These are phyloP conservation scores for Nomada ruficornis DNA, from an alignment of 2,888 invertebrate species.

Conservation along the genomic window DNA sequence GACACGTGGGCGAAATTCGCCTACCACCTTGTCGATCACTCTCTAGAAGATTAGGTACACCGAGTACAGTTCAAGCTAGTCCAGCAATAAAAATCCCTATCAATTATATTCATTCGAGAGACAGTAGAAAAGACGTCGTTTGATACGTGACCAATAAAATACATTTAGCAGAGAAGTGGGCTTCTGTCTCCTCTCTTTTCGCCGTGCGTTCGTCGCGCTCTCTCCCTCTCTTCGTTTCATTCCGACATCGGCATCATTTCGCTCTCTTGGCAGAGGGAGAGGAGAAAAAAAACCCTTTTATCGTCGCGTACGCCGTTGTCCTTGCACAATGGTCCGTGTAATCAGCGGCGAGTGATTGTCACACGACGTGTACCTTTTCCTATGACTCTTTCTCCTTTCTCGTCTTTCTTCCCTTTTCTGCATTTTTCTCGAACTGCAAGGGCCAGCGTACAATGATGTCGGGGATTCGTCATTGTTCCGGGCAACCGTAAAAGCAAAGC, in stretches of 20 bases:
- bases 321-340: conserved; percentile 84
- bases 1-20: no score
- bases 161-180: conserved; percentile 8
- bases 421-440: conserved; percentile 63
- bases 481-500: conserved; percentile 74
- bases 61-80: no score
- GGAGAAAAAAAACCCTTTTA: conserved; percentile 53
- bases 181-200: background rate
- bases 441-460: conserved; percentile 75
- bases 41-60: no score
- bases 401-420: conserved; percentile 55
- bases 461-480: conserved; percentile 80
- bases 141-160: conserved; percentile 7
- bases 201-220: background rate
- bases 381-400: conserved; percentile 39
- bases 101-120: background rate
- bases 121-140: background rate
- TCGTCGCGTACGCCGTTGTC: conserved; percentile 75
- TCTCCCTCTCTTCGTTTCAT: conserved; percentile 12
- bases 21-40: no score
- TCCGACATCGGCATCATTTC: conserved; percentile 45
- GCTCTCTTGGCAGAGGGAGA: conserved; percentile 44
- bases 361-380: conserved; percentile 62
- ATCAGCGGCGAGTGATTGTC: conserved; percentile 83
- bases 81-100: no score